Conservation (phyloP, 2,888 invertebrate species). For the Fabriciana adippe region DNA sequence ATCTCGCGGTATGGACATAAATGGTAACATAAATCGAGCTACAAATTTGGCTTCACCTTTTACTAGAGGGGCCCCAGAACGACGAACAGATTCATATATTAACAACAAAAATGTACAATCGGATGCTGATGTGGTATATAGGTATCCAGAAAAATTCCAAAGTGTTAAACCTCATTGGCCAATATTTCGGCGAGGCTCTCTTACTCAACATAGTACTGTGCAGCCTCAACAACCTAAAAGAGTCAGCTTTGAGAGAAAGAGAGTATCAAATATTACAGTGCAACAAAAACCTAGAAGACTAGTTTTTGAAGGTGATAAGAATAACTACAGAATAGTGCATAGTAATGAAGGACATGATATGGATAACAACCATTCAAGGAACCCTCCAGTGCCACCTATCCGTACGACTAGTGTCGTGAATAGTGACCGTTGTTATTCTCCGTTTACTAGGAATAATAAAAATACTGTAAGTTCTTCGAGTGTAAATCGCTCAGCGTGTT, state of each 20-base stretch:
- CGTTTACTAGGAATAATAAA: conserved; percentile 47
- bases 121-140: conserved; percentile 59
- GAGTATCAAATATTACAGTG: conserved; percentile 38
- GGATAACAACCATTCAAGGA: conserved; percentile 35
- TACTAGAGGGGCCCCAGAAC: conserved; percentile 60
- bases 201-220: conserved; percentile 46
- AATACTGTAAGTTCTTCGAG: conserved; percentile 45
- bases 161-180: conserved; percentile 46
- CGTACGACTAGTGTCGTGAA: conserved; percentile 65
- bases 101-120: conserved; percentile 45
- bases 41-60: conserved; percentile 55
- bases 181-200: conserved; percentile 52
- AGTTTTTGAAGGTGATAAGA: conserved; percentile 1
- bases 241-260: conserved; percentile 62
- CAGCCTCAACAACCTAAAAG: conserved; percentile 53
- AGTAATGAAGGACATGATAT: conserved; percentile 6
- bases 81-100: conserved; percentile 66
- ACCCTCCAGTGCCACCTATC: conserved; percentile 64
- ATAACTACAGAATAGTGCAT: conserved; percentile 15
- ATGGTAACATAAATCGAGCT: conserved; percentile 49
- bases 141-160: conserved; percentile 58
- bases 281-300: conserved; percentile 35
- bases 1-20: conserved; percentile 58
- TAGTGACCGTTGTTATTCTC: conserved; percentile 45
- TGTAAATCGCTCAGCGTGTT: conserved; percentile 57